Percentiles rank a stretch among this genome's conserved stretches.
phyloP scores from a whole-genome alignment of 2,113 vertebrate genomes.

The Struthidea cinerea region DNA sequence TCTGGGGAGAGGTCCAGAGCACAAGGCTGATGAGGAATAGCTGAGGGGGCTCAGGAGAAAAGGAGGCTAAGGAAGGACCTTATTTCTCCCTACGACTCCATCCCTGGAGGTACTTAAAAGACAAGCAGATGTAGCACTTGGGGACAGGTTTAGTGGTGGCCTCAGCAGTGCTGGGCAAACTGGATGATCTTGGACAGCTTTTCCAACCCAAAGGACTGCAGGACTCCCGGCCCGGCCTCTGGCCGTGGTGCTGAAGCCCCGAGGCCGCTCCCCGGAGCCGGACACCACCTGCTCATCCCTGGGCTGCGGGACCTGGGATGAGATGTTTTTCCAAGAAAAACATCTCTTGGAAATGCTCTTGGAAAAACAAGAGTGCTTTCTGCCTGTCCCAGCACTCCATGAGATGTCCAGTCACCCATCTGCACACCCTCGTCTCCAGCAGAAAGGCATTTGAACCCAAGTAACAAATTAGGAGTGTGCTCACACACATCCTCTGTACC shows the following conservation, averaged over 20 bases:
- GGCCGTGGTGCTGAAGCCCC: slow-evolving; percentile 45
- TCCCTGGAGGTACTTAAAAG: neutral
- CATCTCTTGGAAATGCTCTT: too few species aligned
- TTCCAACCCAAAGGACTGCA: fast-evolving
- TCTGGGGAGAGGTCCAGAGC: neutral
- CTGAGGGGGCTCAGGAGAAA: neutral
- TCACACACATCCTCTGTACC: neutral
- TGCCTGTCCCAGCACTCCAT: fast-evolving
- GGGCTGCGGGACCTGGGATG: fast-evolving
- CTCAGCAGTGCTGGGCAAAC: neutral
- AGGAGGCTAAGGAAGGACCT: neutral
- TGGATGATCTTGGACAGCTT: fast-evolving
- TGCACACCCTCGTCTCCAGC: neutral
- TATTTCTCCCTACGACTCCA: too few species aligned
- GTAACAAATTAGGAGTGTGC: neutral
- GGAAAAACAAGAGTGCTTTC: neutral
- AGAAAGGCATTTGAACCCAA: fast-evolving
- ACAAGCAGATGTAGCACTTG: neutral
- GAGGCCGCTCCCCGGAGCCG: neutral
- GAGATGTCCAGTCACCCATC: fast-evolving
- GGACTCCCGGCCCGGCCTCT: neutral
- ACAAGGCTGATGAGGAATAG: neutral
- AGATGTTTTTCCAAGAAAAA: neutral
- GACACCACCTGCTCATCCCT: neutral
- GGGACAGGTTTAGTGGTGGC: neutral